These are phyloP conservation scores for Rhea americana DNA, from an alignment of 2,113 vertebrate genomes.

Conservation along the genomic window DNA sequence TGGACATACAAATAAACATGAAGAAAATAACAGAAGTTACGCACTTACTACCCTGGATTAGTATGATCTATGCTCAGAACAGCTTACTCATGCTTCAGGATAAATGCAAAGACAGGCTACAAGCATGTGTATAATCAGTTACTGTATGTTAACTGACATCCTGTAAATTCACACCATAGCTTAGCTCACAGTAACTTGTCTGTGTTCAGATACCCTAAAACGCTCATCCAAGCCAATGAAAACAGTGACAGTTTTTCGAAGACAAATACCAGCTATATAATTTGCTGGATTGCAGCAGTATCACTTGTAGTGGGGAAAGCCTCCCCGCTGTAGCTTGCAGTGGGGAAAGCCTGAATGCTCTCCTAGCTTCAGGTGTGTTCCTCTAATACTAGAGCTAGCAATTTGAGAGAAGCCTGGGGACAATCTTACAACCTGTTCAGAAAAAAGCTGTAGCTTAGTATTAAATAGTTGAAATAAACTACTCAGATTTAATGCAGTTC, in stretches of 20 bases:
- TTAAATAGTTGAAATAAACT: not conserved
- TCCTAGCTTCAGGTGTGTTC: not conserved
- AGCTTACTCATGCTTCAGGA: not conserved
- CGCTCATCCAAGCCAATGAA: not conserved
- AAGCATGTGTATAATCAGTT: not conserved
- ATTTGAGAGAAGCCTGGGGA: not conserved
- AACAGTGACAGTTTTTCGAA: not conserved
- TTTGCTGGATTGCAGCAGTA: not conserved
- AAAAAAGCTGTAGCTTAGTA: not conserved
- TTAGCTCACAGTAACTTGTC: constrained; percentile 20
- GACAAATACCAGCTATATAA: not conserved
- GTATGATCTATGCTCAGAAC: not conserved
- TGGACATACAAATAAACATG: not conserved
- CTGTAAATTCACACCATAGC: not conserved
- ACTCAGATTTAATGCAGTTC: not conserved
- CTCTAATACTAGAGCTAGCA: not conserved
- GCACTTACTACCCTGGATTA: not conserved
- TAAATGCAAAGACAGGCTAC: not conserved
- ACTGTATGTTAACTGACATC: not conserved
- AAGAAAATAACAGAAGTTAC: not conserved
- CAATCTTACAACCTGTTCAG: not conserved
- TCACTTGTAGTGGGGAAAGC: not conserved
- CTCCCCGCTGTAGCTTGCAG: not conserved
- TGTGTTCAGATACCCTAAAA: constrained; percentile 38
- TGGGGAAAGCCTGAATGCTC: not conserved